These are phyloP conservation scores for Tychaedon coryphoeus DNA, from an alignment of 2,113 vertebrate species.

Conservation along the genomic window DNA sequence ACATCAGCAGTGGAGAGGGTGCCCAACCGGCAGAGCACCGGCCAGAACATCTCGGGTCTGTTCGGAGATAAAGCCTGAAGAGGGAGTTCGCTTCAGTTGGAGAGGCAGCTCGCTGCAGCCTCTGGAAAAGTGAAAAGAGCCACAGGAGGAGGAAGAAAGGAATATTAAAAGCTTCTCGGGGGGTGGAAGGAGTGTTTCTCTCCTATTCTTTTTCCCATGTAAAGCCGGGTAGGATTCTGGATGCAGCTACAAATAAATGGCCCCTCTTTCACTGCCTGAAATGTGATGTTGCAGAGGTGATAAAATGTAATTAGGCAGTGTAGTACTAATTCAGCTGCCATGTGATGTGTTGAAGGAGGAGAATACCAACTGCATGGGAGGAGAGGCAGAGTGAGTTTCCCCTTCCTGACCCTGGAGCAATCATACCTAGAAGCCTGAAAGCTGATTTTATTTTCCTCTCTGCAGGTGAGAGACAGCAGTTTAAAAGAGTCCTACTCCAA, in stretches of 20 bases:
- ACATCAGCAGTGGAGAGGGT: neutral
- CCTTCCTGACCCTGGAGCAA: conserved; percentile 4
- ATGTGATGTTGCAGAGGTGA: neutral
- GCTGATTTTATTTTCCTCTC: conserved; percentile 25
- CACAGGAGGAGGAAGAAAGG: neutral
- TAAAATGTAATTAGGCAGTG: neutral
- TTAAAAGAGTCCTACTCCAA: neutral
- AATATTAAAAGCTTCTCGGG: neutral
- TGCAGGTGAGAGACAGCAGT: neutral
- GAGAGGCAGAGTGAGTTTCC: neutral
- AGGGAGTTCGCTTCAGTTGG: neutral
- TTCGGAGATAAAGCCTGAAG: neutral
- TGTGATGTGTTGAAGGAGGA: neutral
- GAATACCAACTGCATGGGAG: neutral
- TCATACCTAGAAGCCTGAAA: neutral
- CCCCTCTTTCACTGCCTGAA: neutral
- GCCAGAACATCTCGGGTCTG: neutral
- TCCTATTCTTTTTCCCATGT: neutral
- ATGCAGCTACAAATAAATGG: neutral
- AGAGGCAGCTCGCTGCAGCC: neutral
- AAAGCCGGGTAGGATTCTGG: neutral
- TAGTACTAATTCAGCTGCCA: neutral
- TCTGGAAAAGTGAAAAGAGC: neutral
- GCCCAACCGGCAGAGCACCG: neutral
- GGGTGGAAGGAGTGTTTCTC: neutral